phyloP scores from a whole-genome alignment of 2,113 vertebrate species.

The Cyprinodon variegatus region DNA sequence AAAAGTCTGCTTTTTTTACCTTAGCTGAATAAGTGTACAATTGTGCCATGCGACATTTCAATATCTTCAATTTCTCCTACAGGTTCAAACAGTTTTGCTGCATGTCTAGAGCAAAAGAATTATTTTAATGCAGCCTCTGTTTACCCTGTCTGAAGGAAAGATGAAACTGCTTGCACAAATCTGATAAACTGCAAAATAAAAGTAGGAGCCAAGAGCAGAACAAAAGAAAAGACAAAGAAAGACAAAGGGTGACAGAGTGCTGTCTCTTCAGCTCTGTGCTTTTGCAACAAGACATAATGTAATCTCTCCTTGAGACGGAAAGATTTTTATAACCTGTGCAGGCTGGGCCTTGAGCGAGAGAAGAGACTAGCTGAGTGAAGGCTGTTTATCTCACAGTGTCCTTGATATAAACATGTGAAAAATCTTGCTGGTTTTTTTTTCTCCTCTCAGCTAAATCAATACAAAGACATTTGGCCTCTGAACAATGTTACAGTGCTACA shows the following conservation, averaged over 20 bases:
- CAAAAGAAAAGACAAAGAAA: conserved; percentile 22
- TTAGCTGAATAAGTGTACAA: too few relatives aligned
- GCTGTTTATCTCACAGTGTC: conserved; percentile 74
- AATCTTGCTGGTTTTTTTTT: conserved; percentile 69
- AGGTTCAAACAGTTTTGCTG: background rate
- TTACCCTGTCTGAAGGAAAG: conserved; percentile 5
- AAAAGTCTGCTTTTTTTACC: too few relatives aligned
- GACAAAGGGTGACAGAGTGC: conserved; percentile 39
- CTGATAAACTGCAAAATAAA: conserved; percentile 43
- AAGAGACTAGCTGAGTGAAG: conserved; percentile 73
- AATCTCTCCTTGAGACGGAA: conserved; percentile 78
- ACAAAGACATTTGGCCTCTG: conserved; percentile 70
- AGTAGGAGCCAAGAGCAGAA: conserved; percentile 24
- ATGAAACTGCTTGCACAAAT: conserved; percentile 43
- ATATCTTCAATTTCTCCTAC: too few relatives aligned
- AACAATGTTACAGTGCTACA: conserved; percentile 59
- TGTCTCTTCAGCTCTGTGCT: conserved; percentile 66
- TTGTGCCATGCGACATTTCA: too few relatives aligned
- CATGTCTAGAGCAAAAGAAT: background rate
- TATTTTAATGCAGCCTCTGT: conserved; percentile 13
- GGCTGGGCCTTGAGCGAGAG: conserved; percentile 73
- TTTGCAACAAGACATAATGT: conserved; percentile 79
- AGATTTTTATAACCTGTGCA: conserved; percentile 75
- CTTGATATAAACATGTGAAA: conserved; percentile 82
- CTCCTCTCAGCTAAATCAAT: conserved; percentile 72